A percentile compares a stretch with the other conserved stretches of the same genome.
Evolutionary conservation across 1,140 invertebrate genomes (phyloP).

Genomic region (Lordiphosa collinella): DNA sequence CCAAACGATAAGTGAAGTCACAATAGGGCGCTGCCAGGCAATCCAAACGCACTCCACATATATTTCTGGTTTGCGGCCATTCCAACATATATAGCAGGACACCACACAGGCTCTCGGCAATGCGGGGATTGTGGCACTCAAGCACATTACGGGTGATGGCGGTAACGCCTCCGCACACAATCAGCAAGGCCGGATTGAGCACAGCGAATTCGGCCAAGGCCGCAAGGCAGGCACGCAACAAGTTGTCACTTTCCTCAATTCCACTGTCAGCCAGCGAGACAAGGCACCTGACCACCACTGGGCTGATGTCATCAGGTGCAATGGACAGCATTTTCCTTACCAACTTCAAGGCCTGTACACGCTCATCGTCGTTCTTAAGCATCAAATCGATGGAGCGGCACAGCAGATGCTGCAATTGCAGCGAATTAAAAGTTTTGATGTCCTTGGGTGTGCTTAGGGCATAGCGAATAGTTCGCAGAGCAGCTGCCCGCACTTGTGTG

Average conservation of each 20-base stretch:
- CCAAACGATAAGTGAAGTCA: constrained; percentile 90
- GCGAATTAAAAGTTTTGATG: constrained; percentile 87
- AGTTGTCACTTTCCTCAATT: constrained; percentile 88
- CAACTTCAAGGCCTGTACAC: constrained; percentile 93
- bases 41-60: constrained; percentile 88
- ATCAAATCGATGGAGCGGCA: constrained; percentile 89
- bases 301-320: constrained; percentile 72
- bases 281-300: constrained; percentile 86
- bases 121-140: constrained; percentile 88
- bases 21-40: constrained; percentile 94
- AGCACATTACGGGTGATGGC: constrained; percentile 90
- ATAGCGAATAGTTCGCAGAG: constrained; percentile 91
- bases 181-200: constrained; percentile 89
- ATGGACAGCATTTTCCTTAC: constrained; percentile 77
- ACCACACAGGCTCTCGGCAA: constrained; percentile 92
- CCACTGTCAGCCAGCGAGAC: constrained; percentile 90
- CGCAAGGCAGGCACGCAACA: constrained; percentile 90
- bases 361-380: constrained; percentile 91
- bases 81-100: constrained; percentile 93
- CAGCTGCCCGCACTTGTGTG: constrained; percentile 92
- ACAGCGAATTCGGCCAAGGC: constrained; percentile 93
- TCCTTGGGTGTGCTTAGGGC: constrained; percentile 88
- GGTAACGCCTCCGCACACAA: constrained; percentile 90
- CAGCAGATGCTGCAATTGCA: constrained; percentile 91
- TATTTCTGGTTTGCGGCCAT: constrained; percentile 88